A percentile compares a stretch with the other conserved stretches of the same genome.
phyloP scores from a whole-genome alignment of 1,140 invertebrate species.

The Brachionus manjavacas region DNA sequence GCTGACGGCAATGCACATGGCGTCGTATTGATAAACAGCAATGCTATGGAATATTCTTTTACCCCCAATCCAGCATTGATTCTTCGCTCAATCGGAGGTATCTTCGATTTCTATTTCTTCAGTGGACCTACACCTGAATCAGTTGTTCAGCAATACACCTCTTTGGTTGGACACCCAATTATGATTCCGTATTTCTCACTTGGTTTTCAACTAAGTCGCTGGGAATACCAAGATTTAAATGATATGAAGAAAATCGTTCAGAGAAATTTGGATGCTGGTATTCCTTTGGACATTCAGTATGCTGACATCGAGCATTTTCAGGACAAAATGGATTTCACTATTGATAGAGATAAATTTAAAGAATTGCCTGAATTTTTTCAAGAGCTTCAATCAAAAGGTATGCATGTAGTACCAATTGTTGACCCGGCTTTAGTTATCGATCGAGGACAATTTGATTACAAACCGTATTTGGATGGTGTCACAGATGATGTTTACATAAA shows the following conservation, averaged over 20 bases:
- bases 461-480: conserved; percentile 49
- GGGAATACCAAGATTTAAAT: conserved; percentile 50
- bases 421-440: conserved; percentile 52
- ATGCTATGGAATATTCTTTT: conserved; percentile 50
- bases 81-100: conserved; percentile 52
- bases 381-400: conserved; percentile 50
- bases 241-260: conserved; percentile 44
- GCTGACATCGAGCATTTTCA: conserved; percentile 59
- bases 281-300: conserved; percentile 49
- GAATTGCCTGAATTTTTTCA: conserved; percentile 55
- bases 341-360: conserved; percentile 50
- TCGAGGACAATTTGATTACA: conserved; percentile 47
- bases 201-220: conserved; percentile 60
- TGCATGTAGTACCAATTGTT: conserved; percentile 56
- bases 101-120: conserved; percentile 59
- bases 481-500: conserved; percentile 48
- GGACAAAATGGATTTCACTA: conserved; percentile 55
- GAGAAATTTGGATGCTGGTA: neutral
- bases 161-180: conserved; percentile 56
- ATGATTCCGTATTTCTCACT: conserved; percentile 60
- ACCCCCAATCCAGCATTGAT: conserved; percentile 49
- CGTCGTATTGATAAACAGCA: conserved; percentile 52
- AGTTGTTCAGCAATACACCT: conserved; percentile 45
- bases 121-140: conserved; percentile 58
- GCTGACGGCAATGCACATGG: conserved; percentile 57